Conservation (phyloP, 1,140 invertebrate species). For the Euglossa dilemma region DNA sequence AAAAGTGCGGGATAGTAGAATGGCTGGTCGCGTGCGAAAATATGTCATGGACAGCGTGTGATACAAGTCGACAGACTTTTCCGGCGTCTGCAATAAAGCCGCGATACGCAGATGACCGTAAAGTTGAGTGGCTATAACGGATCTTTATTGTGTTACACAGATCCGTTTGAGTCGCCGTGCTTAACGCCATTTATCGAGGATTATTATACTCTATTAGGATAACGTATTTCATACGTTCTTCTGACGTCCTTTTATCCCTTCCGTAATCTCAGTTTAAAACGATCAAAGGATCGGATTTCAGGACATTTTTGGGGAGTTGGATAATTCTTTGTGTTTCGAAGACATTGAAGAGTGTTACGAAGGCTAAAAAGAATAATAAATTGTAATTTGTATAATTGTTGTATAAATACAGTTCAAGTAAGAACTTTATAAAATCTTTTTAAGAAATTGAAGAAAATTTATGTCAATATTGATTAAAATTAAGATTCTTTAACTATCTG, state of each 20-base stretch:
- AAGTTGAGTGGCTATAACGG: conserved; percentile 49
- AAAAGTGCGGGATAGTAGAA: conserved; percentile 37
- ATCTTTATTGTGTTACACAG: conserved; percentile 51
- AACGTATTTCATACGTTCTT: background rate
- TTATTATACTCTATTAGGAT: background rate
- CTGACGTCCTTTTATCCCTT: too few relatives aligned
- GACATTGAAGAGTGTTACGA: too few relatives aligned
- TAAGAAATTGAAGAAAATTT: too few relatives aligned
- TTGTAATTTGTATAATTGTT: too few relatives aligned
- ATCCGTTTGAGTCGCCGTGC: background rate
- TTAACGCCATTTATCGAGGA: conserved; percentile 40
- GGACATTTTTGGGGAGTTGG: background rate
- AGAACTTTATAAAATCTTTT: too few relatives aligned
- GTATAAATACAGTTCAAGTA: too few relatives aligned
- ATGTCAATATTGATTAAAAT: too few relatives aligned
- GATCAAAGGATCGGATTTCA: background rate
- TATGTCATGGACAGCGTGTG: conserved; percentile 55
- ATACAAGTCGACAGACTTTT: conserved; percentile 54
- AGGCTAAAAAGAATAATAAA: too few relatives aligned
- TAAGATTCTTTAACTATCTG: too few relatives aligned
- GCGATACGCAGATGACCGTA: conserved; percentile 47
- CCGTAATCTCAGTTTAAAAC: background rate
- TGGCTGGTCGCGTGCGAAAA: conserved; percentile 41
- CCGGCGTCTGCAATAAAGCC: conserved; percentile 55
- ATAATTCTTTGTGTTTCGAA: too few relatives aligned